Base-by-base conservation (phyloP, 2,113 vertebrate species). In the Opisthocomus hoazin region DNA sequence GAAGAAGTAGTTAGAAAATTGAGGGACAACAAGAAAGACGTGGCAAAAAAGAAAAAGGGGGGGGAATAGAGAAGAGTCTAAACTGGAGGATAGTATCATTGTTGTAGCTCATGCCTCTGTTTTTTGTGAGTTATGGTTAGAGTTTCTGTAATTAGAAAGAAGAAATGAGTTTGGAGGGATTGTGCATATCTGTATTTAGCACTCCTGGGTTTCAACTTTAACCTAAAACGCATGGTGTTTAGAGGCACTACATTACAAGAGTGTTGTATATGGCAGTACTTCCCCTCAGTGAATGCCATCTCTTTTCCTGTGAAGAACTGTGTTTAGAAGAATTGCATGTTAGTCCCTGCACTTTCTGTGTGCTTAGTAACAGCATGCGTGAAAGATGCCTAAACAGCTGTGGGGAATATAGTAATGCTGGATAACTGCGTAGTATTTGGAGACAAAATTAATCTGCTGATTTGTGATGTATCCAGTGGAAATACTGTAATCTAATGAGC, bases 381-480 rank as follows among this genome's bases (percentile, higher is more conserved):
- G 54, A 88, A 74, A 74, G 84, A 66, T 63, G 27, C 48, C 32
- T 36, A 24, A 60, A 48, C n/a, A 82, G 88, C 79, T 65, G 15
- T 69, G 51, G 75, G 50, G 34, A 71, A 24, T 46, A 43, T 85
- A 73, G 56, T 91, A 90, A 86, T 66, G 68, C 80, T 78, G 56
- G 30, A 36, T 56, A 50, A 79, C 64, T 78, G 2, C 74, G 21
- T 32, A 84, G 88, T 39, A 65, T 51, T 87, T 37, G 2, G 79
- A 87, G 74, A 73, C 63, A 73, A 89, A 91, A 90, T 60, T 86
- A 43, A 69, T 84, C 27, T 92, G 36, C 29, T 60, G 84, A 48
- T 96, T 87, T 15, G 32, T 90, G 60, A 78, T 89, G 60, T 48
- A 56, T 91, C 93, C 77, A 87, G 53, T 87, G 66, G 74, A 91